A percentile compares a stretch with the other conserved stretches of the same genome.
These are phyloP conservation scores for Hypomecis punctinalis DNA, from an alignment of 2,888 invertebrate genomes.

Conservation along the genomic window DNA sequence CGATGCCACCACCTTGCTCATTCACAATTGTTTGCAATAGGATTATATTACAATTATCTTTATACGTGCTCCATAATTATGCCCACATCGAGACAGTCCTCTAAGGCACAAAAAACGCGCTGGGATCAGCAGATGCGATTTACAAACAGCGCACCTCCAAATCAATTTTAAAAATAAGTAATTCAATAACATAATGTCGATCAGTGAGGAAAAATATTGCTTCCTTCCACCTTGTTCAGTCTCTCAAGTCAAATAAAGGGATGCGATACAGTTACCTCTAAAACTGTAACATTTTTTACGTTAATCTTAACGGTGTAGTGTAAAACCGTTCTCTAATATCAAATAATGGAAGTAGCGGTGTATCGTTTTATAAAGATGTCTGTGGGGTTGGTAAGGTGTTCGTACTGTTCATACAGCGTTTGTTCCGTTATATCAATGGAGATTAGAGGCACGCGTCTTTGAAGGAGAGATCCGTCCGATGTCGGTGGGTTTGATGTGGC, in stretches of 20 bases:
- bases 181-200: slow-evolving; percentile 84
- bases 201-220: slow-evolving; percentile 77
- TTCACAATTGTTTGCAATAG: slow-evolving; percentile 76
- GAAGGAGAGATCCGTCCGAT: slow-evolving; percentile 64
- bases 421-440: slow-evolving; percentile 82
- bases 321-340: slow-evolving; percentile 68
- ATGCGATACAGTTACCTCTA: slow-evolving; percentile 79
- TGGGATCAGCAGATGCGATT: slow-evolving; percentile 75
- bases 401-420: slow-evolving; percentile 64
- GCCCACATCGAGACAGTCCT: slow-evolving; percentile 76
- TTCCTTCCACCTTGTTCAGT: slow-evolving; percentile 81
- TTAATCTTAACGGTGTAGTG: slow-evolving; percentile 73
- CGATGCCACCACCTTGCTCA: slow-evolving; percentile 70
- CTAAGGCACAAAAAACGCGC: slow-evolving; percentile 65
- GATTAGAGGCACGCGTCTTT: slow-evolving; percentile 82
- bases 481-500: slow-evolving; percentile 78
- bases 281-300: slow-evolving; percentile 80
- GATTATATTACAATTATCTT: slow-evolving; percentile 83
- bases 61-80: slow-evolving; percentile 79
- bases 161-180: slow-evolving; percentile 82
- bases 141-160: slow-evolving; percentile 68
- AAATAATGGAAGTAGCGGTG: slow-evolving; percentile 69
- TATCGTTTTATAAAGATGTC: slow-evolving; percentile 77
- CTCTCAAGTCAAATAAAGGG: slow-evolving; percentile 52
- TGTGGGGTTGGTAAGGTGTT: slow-evolving; percentile 76